These are phyloP conservation scores for Chlorospingus semifuscus DNA, from an alignment of 2,797 vertebrate genomes.

Conservation along the genomic window DNA sequence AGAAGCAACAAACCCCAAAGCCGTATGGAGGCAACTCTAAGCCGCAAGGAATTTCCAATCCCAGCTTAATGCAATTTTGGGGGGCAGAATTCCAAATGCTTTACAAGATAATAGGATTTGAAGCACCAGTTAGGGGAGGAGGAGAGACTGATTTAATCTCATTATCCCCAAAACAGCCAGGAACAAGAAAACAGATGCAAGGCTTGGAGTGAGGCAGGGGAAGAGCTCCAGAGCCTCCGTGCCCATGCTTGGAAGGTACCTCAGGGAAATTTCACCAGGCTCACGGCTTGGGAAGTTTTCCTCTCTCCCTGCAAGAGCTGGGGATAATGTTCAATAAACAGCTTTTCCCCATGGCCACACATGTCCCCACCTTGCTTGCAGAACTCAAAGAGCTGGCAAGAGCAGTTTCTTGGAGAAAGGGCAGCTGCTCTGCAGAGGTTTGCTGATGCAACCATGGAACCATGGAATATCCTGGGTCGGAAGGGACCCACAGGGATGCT, in stretches of 20 bases:
- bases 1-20: rapidly evolving
- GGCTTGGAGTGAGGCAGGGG: neutral
- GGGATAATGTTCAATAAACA: neutral
- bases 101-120: slow-evolving; percentile 37
- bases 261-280: neutral
- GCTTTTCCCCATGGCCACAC: neutral
- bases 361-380: neutral
- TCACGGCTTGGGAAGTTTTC: rapidly evolving
- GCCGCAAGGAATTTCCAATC: neutral
- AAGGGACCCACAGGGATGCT: neutral
- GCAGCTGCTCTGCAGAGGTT: neutral
- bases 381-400: neutral
- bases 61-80: neutral
- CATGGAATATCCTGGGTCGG: neutral
- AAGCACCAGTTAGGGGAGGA: neutral
- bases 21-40: rapidly evolving
- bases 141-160: neutral
- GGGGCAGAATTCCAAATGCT: neutral
- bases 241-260: rapidly evolving
- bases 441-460: neutral
- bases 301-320: neutral
- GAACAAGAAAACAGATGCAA: neutral
- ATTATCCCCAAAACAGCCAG: neutral
- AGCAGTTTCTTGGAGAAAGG: rapidly evolving
- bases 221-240: rapidly evolving